Evolutionary conservation across 2,888 invertebrate species (phyloP), one percentile per base, ranked within the genome.

Genomic region (Drymonia ruficornis): DNA sequence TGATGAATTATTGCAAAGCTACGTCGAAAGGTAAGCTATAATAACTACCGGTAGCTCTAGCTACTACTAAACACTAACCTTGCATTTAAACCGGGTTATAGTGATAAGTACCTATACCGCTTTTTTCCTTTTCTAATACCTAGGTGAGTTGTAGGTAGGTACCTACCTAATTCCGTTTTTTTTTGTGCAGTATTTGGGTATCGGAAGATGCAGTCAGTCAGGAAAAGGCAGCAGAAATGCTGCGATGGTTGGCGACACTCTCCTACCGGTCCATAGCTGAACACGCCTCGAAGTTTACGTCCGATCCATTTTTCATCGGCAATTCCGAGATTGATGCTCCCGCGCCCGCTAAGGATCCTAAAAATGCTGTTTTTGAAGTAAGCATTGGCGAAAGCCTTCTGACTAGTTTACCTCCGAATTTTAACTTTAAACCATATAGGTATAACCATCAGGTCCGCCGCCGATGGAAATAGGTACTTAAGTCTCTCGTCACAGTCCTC

Each of bases 181-280:
- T 48, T 12, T 11, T 16, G 16, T 16, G 8, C 53, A 89, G 89
- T 51, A 73, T 78, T 29, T 91, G 90, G 89, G 86, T 82, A 11
- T 58, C 79, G 0, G 74, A 85, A 0, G 78, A n/a, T n/a, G n/a
- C n/a, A n/a, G n/a, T n/a, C n/a, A n/a, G 83, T 0, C 90, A 89
- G 0, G 73, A 74, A 0, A 73, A 78, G 48, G 91, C 87, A 11
- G 80, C 72, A 9, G 87, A 86, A 6, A 83, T 93, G 81, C 63
- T 93, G 55, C 79, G 81, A 12, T 93, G 92, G 91, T 66, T 93
- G 42, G 81, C 91, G 2, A 87, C 91, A 1, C 81, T 93, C n/a
- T 89, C 79, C 55, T 93, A 91, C 67, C 62, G 74, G 18, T 83
- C 83, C 3, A 91, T 93, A 40, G 72, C 72, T 18, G 81, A 85